Evolutionary conservation across 2,797 vertebrate species (phyloP), one percentile per base, ranked within the genome.

Genomic region (Manis crassicaudata): DNA sequence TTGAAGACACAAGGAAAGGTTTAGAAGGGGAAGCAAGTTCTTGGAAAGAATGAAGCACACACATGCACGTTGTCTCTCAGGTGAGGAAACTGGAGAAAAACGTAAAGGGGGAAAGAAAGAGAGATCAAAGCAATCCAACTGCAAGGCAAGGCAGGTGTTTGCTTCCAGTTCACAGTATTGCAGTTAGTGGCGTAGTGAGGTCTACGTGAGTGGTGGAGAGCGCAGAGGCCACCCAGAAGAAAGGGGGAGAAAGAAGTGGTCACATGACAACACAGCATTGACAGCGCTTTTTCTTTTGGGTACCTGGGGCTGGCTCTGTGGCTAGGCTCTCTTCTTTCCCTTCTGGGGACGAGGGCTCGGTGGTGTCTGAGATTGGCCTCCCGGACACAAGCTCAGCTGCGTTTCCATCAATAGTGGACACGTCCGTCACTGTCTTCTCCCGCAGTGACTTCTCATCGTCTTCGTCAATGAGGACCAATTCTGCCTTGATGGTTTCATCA

Each of bases 231-330:
- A 99, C 99, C 99, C 96, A 67, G 96, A 96, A 98, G 98, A 97
- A 97, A 88, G 0, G 98, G 97, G 97, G 96, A 98, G 98, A 96
- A 98, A 98, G 98, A 98, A 98, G 98, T 98, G 98, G 98, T 99
- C 99, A 99, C 99, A 99, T 99, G 98, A 99, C 98, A 99, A 99
- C 98, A 99, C 99, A 99, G 99, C 99, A 99, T 97, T 99, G 99
- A 99, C 99, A 99, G 98, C 99, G 99, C 98, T 99, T 99, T 99
- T 99, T 99, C 99, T 99, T 99, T 98, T 99, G 98, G 98, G 98
- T 99, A 99, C 99, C 99, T 99, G 98, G 98, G 97, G 98, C 95
- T 91, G 99, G 99, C 98, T 99, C 99, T 98, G 97, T 99, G 98
- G 98, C 98, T 75, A 99, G 98, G 97, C 99, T 99, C 98, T 99